Base-by-base conservation (phyloP, 1,140 invertebrate species). In the Cataglyphis hispanica region DNA sequence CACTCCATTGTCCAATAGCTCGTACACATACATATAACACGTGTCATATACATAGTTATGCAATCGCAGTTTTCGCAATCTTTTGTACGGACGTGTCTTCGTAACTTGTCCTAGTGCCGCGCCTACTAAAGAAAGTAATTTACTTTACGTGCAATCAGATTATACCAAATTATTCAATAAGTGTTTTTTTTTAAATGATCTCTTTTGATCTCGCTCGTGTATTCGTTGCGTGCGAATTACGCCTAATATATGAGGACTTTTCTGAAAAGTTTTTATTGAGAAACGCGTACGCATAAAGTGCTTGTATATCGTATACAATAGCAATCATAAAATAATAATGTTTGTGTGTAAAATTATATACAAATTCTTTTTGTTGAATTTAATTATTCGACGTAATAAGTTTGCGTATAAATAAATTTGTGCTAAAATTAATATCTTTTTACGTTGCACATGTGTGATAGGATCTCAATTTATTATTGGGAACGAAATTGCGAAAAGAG, bases 101-200 rank as follows among this genome's bases (percentile, higher is more conserved):
- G 80, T 60, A 64, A 27, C 58, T 84, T 75, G 78, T 87, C 83
- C 58, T 85, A 85, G 67, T 58, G 76, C 37, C 53, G 43, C 37
- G 85, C 74, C 84, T 86, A 85, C 87, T 63, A 37, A 69, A 63
- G 89, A 86, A 85, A 60, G 75, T 85, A 90, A 90, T 90, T 90
- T 89, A 90, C 88, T 89, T 89, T 85, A 58, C 27, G 60, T 74
- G 72, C 88, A 86, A 89, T 89, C 87, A 86, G 72, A 78, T 53
- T 87, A 70, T 86, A 46, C 34, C 74, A 81, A 89, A 89, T 89
- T 76, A 88, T 89, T 89, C 84, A 89, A 86, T 76, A 72, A 63
- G 50, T 37, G 1, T 0, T 19, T 50, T 72, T 81, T 72, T 81
- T 81, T 64, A 31, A 56, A 66, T 37, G 22, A 11, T 60, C 64